These are phyloP conservation scores for Drosophila persimilis DNA, from an alignment of 1,140 invertebrate genomes.

Conservation along the genomic window DNA sequence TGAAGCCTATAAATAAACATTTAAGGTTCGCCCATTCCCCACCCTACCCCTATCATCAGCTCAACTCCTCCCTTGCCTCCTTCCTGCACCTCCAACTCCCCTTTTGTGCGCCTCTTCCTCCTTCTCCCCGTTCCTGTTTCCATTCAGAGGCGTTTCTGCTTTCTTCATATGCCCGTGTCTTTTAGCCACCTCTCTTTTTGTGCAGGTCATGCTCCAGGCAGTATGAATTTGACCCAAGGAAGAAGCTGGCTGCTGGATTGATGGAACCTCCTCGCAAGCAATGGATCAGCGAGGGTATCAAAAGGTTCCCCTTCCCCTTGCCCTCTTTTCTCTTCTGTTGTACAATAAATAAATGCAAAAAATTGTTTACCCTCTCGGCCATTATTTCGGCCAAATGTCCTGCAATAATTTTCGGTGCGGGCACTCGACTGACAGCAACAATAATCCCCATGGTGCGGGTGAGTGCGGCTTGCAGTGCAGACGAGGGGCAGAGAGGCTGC, in stretches of 20 bases:
- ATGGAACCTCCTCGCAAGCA: too few species aligned
- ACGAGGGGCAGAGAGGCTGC: slow-evolving; percentile 4
- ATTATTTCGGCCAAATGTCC: slow-evolving; percentile 64
- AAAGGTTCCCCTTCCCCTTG: too few species aligned
- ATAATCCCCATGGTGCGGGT: slow-evolving; percentile 16
- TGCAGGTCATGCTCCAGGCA: too few species aligned
- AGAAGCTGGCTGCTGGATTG: too few species aligned
- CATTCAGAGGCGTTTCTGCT: slow-evolving; percentile 23
- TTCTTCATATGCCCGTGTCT: slow-evolving; percentile 39
- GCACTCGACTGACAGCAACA: slow-evolving; percentile 56
- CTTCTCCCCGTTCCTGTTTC: slow-evolving; percentile 11
- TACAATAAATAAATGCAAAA: slow-evolving; percentile 63
- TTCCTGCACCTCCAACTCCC: not conserved
- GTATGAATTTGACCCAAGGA: too few species aligned
- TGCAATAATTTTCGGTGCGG: slow-evolving; percentile 62
- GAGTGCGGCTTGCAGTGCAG: not conserved
- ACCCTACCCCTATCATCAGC: too few species aligned
- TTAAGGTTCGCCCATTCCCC: slow-evolving; percentile 20
- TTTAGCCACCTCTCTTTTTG: slow-evolving; percentile 8
- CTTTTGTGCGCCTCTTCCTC: too few species aligned
- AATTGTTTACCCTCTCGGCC: slow-evolving; percentile 56
- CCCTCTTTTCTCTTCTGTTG: slow-evolving; percentile 24
- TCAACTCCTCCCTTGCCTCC: not conserved
- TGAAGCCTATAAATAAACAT: slow-evolving; percentile 46
- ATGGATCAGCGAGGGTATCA: too few species aligned